phyloP scores from a whole-genome alignment of 1,140 invertebrate genomes.

The Leguminivora glycinivorella region DNA sequence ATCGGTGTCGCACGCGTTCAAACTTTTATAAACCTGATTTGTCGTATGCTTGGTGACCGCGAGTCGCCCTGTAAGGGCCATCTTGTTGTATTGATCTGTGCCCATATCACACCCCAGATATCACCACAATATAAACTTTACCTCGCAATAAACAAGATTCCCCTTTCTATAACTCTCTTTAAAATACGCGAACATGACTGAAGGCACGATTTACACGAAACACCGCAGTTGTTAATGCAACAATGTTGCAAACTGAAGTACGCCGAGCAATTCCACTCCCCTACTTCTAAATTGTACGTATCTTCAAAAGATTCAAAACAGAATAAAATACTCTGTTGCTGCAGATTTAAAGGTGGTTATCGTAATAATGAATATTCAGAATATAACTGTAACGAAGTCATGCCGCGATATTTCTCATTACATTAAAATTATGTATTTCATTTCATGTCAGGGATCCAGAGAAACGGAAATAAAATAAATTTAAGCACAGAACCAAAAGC shows the following conservation, averaged over 20 bases:
- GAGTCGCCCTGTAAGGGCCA: too few relatives aligned
- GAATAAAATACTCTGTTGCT: background rate
- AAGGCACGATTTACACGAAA: constrained; percentile 31
- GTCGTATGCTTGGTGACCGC: too few relatives aligned
- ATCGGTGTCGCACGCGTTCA: too few relatives aligned
- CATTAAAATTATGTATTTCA: background rate
- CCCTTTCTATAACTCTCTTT: background rate
- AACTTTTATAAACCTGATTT: too few relatives aligned
- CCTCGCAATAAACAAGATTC: background rate
- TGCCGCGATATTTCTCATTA: background rate
- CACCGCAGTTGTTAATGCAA: constrained; percentile 21
- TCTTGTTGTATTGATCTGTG: too few relatives aligned
- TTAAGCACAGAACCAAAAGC: background rate
- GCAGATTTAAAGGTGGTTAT: background rate
- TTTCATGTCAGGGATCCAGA: background rate
- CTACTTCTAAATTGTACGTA: background rate
- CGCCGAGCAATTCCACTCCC: background rate
- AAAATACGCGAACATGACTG: background rate
- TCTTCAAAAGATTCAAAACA: background rate
- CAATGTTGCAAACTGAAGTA: constrained; percentile 29
- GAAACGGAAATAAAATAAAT: background rate
- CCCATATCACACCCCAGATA: background rate
- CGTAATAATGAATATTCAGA: background rate
- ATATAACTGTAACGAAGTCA: constrained; percentile 3
- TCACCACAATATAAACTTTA: background rate